Conservation (phyloP, 2,797 vertebrate species). For the Oophaga sylvatica region DNA sequence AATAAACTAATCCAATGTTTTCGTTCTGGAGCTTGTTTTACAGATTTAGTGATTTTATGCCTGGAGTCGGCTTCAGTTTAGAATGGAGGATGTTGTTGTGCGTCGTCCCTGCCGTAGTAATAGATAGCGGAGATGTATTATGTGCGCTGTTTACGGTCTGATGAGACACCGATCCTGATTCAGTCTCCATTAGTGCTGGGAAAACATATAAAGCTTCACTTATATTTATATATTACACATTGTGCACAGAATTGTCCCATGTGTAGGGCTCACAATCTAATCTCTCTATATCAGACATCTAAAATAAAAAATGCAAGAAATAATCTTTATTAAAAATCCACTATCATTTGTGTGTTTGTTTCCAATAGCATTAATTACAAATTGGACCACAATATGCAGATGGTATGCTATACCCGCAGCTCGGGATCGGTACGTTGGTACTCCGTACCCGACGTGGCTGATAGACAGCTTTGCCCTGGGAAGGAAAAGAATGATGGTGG, state of each 20-base stretch:
- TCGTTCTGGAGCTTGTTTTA: not conserved
- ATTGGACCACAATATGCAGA: not conserved
- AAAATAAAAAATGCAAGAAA: too few relatives aligned
- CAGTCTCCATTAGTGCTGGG: not conserved
- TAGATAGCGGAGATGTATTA: not conserved
- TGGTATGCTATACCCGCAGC: conserved; percentile 9
- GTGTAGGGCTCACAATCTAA: not conserved
- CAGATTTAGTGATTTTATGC: too few relatives aligned
- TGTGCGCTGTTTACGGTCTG: not conserved
- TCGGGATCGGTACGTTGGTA: not conserved
- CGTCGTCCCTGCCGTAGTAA: not conserved
- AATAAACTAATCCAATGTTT: too few relatives aligned
- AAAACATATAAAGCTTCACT: not conserved
- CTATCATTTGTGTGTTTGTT: too few relatives aligned
- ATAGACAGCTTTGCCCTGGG: conserved; percentile 11
- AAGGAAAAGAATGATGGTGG: too few relatives aligned
- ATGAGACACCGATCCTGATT: not conserved
- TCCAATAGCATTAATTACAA: not conserved
- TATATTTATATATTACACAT: not conserved
- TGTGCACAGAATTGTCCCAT: not conserved
- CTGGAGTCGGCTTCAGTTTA: too few relatives aligned
- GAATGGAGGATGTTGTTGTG: not conserved
- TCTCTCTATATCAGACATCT: not conserved
- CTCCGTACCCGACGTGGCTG: not conserved
- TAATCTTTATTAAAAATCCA: too few relatives aligned